phyloP scores from a whole-genome alignment of 2,113 vertebrate species.

The Campylorhamphus procurvoides region DNA sequence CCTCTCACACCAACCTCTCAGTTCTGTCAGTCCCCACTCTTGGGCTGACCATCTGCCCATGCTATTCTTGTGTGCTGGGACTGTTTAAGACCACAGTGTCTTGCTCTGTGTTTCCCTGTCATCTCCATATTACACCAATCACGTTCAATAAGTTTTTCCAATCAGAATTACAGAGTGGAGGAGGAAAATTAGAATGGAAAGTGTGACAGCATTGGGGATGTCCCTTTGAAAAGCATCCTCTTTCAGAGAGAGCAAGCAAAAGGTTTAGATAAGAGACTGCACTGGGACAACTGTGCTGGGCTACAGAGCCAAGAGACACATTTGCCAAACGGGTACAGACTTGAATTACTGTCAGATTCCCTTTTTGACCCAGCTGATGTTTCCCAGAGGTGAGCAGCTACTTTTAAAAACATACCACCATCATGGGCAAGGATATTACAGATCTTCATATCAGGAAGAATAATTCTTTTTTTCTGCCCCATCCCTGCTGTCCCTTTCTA shows the following conservation, averaged over 20 bases:
- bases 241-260: neutral
- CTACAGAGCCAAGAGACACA: accelerated
- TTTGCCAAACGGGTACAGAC: neutral
- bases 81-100: neutral
- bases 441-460: neutral
- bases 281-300: neutral
- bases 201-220: accelerated
- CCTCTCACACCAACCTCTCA: accelerated
- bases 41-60: neutral
- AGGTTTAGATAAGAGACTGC: neutral
- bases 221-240: neutral
- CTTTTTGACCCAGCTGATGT: neutral
- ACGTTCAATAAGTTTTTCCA: neutral
- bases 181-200: neutral
- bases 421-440: neutral
- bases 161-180: neutral
- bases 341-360: neutral
- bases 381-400: neutral
- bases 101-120: too few species aligned
- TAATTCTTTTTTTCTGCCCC: neutral
- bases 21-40: neutral
- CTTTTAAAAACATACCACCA: neutral
- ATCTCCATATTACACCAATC: accelerated
- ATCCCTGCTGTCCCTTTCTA: neutral
- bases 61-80: neutral